Conservation (phyloP, 2,113 vertebrate species). For the Callaeas wilsoni region DNA sequence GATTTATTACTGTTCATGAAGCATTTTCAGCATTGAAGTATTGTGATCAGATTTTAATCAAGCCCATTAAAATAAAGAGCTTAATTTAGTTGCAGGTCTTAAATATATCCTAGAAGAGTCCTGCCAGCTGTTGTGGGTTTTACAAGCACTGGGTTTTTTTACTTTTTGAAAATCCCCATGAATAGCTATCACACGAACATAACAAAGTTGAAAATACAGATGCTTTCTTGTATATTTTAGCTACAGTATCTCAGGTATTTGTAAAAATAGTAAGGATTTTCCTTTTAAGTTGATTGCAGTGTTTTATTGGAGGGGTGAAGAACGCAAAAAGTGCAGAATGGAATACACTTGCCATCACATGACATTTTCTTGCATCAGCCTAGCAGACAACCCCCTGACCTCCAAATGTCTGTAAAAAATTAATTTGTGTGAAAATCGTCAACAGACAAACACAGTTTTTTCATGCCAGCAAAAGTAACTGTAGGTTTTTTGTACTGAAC, state of each 20-base stretch:
- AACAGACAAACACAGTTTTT: neutral
- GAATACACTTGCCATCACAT: neutral
- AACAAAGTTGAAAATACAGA: neutral
- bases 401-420: neutral
- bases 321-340: neutral
- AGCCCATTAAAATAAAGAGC: neutral
- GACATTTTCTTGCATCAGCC: neutral
- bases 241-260: neutral
- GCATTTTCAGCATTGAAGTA: neutral
- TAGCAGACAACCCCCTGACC: neutral
- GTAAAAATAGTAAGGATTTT: neutral
- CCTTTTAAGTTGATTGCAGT: neutral
- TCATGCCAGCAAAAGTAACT: neutral
- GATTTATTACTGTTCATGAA: neutral
- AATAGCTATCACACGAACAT: neutral
- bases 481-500: neutral
- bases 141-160: neutral
- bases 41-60: slow-evolving; percentile 3
- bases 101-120: neutral
- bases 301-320: neutral
- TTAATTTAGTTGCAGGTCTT: neutral
- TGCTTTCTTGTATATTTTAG: neutral
- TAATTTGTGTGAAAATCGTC: neutral
- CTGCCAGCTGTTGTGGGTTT: neutral
- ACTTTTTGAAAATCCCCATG: neutral